Base-by-base conservation (phyloP, 1,140 invertebrate species). In the Pseudomyrmex pallidus region DNA sequence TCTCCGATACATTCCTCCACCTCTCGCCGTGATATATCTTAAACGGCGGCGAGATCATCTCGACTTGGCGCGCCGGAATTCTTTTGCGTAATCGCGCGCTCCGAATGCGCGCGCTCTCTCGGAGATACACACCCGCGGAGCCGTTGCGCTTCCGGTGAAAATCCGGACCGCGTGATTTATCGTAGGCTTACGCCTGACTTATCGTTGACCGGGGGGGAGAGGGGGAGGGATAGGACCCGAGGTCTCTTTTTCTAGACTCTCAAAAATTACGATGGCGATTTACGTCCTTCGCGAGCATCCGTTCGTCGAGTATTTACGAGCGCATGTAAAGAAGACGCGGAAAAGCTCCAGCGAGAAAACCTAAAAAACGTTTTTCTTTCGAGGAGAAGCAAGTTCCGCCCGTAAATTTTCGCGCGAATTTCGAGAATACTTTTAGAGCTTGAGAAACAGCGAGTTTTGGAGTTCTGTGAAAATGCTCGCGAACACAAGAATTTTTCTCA, bases 261-360 rank as follows among this genome's bases (percentile, higher is more conserved):
- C 17, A 35, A 63, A 82, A 86, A 86, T 80, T 61, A 86, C 82
- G 66, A 86, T 67, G 25, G 54, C 67, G 50, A 80, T 85, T 80
- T 85, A 74, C 70, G 59, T 12, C 17, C 50, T 44, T 44, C 35
- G 35, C 48, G 46, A 20, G 46, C 35, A 15, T 4, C 35, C 54
- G 57, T 57, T 52, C 52, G 35, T 7, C 20, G 56, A 15, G 25
- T 25, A 86, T 86, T 86, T 86, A 86, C 73, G 85, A 66, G 82
- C 54, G 15, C 15, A 35, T 13, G 15, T n/a, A 17, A 13, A 35
- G 35, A 35, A 35, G 35, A 35, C 35, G 54, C n/a, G 48, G 5
- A 50, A 20, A 74, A 35, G 7, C 35, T 22, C 17, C 25, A 5
- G 67, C 48, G 62, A 59, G 44, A 54, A 8, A 59, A 72, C 10